Evolutionary conservation across 1,140 invertebrate genomes (phyloP).

Genomic region (Diorhabda sublineata): DNA sequence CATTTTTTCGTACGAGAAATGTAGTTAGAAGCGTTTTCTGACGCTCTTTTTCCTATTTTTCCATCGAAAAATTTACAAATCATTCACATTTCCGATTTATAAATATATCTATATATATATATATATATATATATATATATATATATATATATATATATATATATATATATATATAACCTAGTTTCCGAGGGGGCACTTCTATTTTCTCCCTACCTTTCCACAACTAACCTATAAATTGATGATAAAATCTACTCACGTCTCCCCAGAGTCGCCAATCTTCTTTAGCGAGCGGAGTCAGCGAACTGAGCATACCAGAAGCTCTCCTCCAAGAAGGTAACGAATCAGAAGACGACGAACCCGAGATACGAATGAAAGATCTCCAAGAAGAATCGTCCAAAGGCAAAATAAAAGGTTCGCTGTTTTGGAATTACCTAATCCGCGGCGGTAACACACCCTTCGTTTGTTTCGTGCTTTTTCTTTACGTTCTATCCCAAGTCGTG

Average conservation of each 20-base stretch:
- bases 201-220: too few relatives aligned
- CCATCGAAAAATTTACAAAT: too few relatives aligned
- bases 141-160: too few relatives aligned
- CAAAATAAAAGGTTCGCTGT: constrained; percentile 43
- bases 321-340: constrained; percentile 35
- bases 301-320: constrained; percentile 40
- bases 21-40: too few relatives aligned
- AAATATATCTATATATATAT: too few relatives aligned
- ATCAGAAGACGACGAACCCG: constrained; percentile 25
- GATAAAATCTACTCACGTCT: constrained; percentile 9
- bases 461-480: constrained; percentile 53
- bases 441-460: constrained; percentile 61
- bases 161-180: too few relatives aligned
- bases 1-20: too few relatives aligned
- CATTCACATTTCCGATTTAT: too few relatives aligned
- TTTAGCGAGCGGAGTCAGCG: constrained; percentile 36
- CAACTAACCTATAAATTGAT: too few relatives aligned
- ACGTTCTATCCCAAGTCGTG: constrained; percentile 63
- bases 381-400: constrained; percentile 45
- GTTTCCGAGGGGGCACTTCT: too few relatives aligned
- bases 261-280: constrained; percentile 32
- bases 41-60: too few relatives aligned
- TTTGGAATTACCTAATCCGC: constrained; percentile 60
- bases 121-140: too few relatives aligned
- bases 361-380: constrained; percentile 37